These are phyloP conservation scores for Macaria notata DNA, from an alignment of 2,888 invertebrate genomes.

Conservation along the genomic window DNA sequence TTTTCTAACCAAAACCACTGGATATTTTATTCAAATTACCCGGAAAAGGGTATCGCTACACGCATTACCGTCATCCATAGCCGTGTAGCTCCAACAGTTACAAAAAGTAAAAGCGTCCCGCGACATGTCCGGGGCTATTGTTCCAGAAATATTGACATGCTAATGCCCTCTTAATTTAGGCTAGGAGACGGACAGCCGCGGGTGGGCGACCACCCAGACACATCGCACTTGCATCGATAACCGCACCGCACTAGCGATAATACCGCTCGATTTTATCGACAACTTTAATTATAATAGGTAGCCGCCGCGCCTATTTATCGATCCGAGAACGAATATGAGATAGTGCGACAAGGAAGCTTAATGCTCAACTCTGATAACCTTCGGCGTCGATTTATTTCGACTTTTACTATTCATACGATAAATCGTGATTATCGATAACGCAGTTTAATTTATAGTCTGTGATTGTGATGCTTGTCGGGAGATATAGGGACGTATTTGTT, in stretches of 20 bases:
- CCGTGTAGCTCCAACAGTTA: constrained; percentile 7
- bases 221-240: constrained; percentile 55
- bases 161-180: constrained; percentile 62
- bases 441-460: constrained; percentile 34
- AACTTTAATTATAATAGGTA: constrained; percentile 66
- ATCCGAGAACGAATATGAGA: constrained; percentile 54
- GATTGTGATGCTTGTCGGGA: constrained; percentile 3
- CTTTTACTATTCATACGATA: constrained; percentile 43
- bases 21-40: constrained; percentile 3
- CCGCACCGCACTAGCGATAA: constrained; percentile 57
- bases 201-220: constrained; percentile 60
- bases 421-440: constrained; percentile 39
- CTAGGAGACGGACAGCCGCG: constrained; percentile 42
- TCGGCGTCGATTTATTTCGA: constrained; percentile 48
- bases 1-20: not conserved
- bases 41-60: constrained; percentile 1
- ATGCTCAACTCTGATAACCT: constrained; percentile 50
- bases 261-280: constrained; percentile 63
- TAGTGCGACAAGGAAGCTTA: constrained; percentile 57
- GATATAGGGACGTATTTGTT: constrained; percentile 16
- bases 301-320: constrained; percentile 52
- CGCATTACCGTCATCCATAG: constrained; percentile 9
- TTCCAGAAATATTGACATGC: constrained; percentile 52
- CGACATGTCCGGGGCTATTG: constrained; percentile 48
- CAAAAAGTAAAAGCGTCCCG: constrained; percentile 10